Conservation (phyloP, 2,797 vertebrate species). For the Coilia nasus region DNA sequence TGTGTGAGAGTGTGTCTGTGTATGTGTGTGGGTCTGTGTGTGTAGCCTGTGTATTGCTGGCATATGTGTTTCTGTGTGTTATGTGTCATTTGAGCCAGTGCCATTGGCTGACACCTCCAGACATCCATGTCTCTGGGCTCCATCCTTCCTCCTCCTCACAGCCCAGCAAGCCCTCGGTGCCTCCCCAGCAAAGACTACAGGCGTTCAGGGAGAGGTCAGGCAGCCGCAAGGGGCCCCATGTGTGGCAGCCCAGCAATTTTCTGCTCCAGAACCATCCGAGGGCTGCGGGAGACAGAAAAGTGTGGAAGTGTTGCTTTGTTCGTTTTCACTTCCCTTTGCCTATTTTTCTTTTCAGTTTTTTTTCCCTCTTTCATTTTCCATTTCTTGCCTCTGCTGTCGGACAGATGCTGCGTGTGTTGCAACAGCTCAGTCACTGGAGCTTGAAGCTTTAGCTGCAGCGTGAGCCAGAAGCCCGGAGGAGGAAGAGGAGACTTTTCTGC, state of each 20-base stretch:
- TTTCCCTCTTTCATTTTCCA: not conserved
- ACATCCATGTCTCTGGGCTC: slow-evolving; percentile 32
- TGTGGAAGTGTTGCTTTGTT: slow-evolving; percentile 10
- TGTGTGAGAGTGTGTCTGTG: too few relatives aligned
- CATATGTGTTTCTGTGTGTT: slow-evolving; percentile 14
- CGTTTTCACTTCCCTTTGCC: not conserved
- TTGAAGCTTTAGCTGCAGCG: slow-evolving; percentile 9
- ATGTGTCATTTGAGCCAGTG: slow-evolving; percentile 29
- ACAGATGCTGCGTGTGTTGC: slow-evolving; percentile 10
- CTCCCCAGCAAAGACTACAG: not conserved
- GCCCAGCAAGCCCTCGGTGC: not conserved
- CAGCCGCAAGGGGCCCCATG: not conserved
- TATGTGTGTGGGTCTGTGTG: not conserved
- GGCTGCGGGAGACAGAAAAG: slow-evolving; percentile 32
- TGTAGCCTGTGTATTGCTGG: not conserved
- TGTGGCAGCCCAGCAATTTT: not conserved
- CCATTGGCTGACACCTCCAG: slow-evolving; percentile 41
- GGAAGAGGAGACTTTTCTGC: not conserved
- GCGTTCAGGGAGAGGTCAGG: not conserved
- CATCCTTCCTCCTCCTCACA: slow-evolving; percentile 8
- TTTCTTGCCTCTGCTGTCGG: not conserved
- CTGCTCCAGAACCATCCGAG: slow-evolving; percentile 33
- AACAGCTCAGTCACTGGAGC: not conserved
- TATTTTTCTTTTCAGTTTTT: not conserved
- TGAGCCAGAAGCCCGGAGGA: not conserved